Evolutionary conservation across 2,888 invertebrate genomes (phyloP).

Genomic region (Epinotia demarniana): DNA sequence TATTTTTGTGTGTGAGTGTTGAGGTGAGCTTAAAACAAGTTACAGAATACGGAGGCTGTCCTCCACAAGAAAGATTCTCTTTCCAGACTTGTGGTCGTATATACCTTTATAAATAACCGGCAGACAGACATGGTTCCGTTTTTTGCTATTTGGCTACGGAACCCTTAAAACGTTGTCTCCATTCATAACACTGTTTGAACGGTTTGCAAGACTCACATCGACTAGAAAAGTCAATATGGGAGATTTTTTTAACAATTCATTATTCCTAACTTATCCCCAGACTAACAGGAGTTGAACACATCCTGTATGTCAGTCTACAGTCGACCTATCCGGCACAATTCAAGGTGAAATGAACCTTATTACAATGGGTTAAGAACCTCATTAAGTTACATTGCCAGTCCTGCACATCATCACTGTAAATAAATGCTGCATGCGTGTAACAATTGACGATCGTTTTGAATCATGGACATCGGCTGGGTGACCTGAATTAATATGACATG

Average conservation of each 20-base stretch:
- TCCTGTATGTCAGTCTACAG: conserved; percentile 1
- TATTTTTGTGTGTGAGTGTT: no score
- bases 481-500: conserved; percentile 34
- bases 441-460: conserved; percentile 43
- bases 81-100: no score
- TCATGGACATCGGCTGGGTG: conserved; percentile 33
- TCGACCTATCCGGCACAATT: background rate
- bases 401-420: conserved; percentile 66
- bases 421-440: conserved; percentile 45
- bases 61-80: no score
- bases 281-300: background rate
- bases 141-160: no score
- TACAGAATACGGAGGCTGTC: no score
- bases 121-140: no score
- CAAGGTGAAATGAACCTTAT: background rate
- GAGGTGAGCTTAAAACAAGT: no score
- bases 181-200: no score
- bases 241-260: background rate
- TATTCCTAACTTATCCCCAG: background rate
- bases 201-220: no score
- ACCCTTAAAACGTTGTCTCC: no score
- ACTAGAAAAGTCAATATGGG: background rate
- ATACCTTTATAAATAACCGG: no score
- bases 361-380: background rate
- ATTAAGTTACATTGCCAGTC: background rate